Conservation (phyloP, 2,113 vertebrate genomes). For the Junco hyemalis region DNA sequence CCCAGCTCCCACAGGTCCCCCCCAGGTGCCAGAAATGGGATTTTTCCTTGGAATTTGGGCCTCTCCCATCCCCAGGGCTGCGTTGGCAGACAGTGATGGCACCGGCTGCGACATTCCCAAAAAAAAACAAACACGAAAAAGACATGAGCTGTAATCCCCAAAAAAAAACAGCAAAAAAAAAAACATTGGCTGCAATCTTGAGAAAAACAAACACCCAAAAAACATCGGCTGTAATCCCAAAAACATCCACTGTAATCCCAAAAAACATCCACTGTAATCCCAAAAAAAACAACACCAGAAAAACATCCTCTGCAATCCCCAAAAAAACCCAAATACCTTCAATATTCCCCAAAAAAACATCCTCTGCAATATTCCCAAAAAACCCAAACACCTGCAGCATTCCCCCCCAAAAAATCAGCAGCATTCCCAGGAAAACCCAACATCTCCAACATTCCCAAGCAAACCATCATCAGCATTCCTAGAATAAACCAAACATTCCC, state of each 20-base stretch:
- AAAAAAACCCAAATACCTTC: no score
- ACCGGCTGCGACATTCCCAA: not conserved
- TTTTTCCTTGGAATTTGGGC: not conserved
- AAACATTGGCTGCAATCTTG: not conserved
- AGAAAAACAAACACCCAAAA: not conserved
- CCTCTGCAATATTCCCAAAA: not conserved
- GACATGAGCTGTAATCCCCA: not conserved
- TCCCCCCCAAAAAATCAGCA: no score
- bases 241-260: not conserved
- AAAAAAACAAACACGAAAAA: not conserved
- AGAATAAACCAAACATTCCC: not conserved
- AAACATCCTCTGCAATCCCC: no score
- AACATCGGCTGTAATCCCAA: not conserved
- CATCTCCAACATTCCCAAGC: no score
- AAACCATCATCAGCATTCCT: no score
- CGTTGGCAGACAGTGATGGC: not conserved
- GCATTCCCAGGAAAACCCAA: no score
- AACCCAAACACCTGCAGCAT: no score
- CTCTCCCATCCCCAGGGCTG: accelerated
- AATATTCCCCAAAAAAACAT: not conserved
- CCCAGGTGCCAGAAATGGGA: accelerated
- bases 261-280: not conserved
- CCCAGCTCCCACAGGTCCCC: accelerated
- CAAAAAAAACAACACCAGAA: not conserved
- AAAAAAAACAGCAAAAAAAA: not conserved